Conservation (phyloP, 2,888 invertebrate genomes). For the Mellilla xanthometata region DNA sequence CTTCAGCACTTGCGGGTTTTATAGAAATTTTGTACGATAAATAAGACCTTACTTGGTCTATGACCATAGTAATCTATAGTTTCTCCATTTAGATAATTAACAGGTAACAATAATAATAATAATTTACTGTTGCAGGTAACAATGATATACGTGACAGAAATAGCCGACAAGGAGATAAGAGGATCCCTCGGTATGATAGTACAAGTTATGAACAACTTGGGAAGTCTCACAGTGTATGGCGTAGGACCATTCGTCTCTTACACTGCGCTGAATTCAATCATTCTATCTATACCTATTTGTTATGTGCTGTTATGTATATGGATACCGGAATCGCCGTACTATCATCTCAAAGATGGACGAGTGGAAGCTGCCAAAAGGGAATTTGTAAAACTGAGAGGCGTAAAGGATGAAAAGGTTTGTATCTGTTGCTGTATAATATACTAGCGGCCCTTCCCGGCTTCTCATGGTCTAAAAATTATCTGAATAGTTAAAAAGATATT, state of each 20-base stretch:
- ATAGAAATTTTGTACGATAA: too few species aligned
- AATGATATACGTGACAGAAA: conserved; percentile 79
- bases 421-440: neutral
- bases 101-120: conserved; percentile 2
- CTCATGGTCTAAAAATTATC: too few species aligned
- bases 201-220: conserved; percentile 74
- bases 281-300: conserved; percentile 69
- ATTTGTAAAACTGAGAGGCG: conserved; percentile 68
- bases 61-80: too few species aligned
- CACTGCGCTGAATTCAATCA: conserved; percentile 63
- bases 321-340: conserved; percentile 85
- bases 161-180: conserved; percentile 76
- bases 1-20: too few species aligned
- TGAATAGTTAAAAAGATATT: too few species aligned
- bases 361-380: conserved; percentile 69
- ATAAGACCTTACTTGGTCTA: too few species aligned
- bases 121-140: conserved; percentile 72
- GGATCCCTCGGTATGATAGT: conserved; percentile 74
- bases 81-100: neutral
- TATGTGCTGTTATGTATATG: conserved; percentile 75
- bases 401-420: conserved; percentile 61
- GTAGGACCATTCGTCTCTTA: conserved; percentile 77
- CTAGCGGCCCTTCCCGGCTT: too few species aligned
- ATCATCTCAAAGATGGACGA: conserved; percentile 77
- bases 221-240: conserved; percentile 67